phyloP scores from a whole-genome alignment of 1,140 invertebrate genomes.

The Metaphire vulgaris region DNA sequence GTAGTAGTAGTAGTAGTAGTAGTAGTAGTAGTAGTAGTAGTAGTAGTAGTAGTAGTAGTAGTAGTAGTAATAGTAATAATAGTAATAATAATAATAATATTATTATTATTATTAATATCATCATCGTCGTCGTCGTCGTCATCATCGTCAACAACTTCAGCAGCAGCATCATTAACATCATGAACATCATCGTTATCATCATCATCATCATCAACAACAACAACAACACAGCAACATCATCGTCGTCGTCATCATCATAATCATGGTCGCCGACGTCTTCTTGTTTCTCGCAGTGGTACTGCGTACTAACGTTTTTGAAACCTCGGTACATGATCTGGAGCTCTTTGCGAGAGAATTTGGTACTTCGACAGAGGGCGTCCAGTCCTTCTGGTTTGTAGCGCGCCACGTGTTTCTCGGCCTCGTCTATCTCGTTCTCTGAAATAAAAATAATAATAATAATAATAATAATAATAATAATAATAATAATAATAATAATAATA shows the following conservation, averaged over 20 bases:
- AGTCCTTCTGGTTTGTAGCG: conserved; percentile 65
- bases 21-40: conserved; percentile 28
- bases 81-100: conserved; percentile 20
- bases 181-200: too few relatives aligned
- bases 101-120: conserved; percentile 13
- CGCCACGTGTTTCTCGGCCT: conserved; percentile 16
- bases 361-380: conserved; percentile 78
- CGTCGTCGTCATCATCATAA: too few relatives aligned
- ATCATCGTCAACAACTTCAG: too few relatives aligned
- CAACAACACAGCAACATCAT: too few relatives aligned
- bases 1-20: conserved; percentile 28
- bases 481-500: too few relatives aligned
- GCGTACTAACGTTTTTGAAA: conserved; percentile 74
- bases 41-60: conserved; percentile 28
- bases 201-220: too few relatives aligned
- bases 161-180: too few relatives aligned
- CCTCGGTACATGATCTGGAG: conserved; percentile 88
- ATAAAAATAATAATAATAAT: too few relatives aligned
- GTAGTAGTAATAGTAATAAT: conserved; percentile 26
- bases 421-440: not conserved
- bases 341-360: conserved; percentile 85
- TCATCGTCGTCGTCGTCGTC: not conserved
- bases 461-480: too few relatives aligned
- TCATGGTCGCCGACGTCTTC: too few relatives aligned
- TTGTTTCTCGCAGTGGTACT: too few relatives aligned